Evolutionary conservation across 1,140 invertebrate species (phyloP).

Genomic region (Drosophila subobscura): DNA sequence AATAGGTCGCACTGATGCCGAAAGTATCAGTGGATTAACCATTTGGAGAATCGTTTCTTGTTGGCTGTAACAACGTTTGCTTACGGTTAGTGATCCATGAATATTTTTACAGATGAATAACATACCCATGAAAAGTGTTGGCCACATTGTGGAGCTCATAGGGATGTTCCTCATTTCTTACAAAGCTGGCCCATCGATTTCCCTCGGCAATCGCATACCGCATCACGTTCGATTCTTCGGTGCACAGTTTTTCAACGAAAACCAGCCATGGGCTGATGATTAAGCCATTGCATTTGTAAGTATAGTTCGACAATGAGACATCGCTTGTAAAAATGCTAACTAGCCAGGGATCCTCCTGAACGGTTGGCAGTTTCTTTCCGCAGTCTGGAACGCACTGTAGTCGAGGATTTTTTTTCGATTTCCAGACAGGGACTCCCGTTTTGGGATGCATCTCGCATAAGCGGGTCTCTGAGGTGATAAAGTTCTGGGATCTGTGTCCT

Average conservation of each 20-base stretch:
- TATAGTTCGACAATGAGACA: not conserved
- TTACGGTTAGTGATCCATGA: no score
- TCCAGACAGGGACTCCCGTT: not conserved
- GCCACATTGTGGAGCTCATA: conserved; percentile 1
- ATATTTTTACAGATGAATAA: no score
- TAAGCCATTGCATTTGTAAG: conserved; percentile 84
- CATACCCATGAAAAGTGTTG: no score
- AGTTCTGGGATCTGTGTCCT: no score
- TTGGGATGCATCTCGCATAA: no score
- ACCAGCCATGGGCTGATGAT: conserved; percentile 33
- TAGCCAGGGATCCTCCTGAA: conserved; percentile 32
- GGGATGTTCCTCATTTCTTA: not conserved
- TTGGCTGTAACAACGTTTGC: no score
- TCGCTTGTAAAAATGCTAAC: conserved; percentile 34
- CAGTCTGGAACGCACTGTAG: conserved; percentile 41
- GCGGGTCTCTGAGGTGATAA: not conserved
- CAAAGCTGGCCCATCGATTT: conserved; percentile 7
- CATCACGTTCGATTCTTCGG: no score
- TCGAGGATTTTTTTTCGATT: accelerated
- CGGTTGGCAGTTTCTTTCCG: conserved; percentile 21
- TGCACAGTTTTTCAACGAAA: not conserved
- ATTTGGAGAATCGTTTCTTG: not conserved
- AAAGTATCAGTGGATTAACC: conserved; percentile 23
- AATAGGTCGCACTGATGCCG: conserved; percentile 27
- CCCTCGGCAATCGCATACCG: conserved; percentile 14